A percentile compares a stretch with the other conserved stretches of the same genome.
Evolutionary conservation across 2,888 invertebrate species (phyloP).

Genomic region (Leptopilina myrica): DNA sequence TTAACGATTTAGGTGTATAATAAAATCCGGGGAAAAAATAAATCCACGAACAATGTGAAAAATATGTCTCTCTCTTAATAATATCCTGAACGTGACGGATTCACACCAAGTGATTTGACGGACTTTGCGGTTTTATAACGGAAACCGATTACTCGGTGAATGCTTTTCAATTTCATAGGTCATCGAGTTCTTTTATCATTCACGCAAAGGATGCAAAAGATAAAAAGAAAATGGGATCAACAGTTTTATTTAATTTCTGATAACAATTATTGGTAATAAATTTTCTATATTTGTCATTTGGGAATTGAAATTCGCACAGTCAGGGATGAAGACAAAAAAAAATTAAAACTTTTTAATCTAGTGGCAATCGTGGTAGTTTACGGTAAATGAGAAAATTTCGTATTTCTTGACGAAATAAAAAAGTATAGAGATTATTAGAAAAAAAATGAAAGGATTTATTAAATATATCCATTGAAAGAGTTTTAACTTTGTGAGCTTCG

Average conservation of each 20-base stretch:
- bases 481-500: background rate
- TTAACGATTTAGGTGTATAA: background rate
- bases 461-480: slow-evolving; percentile 5
- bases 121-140: slow-evolving; percentile 32
- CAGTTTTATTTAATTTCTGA: background rate
- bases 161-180: slow-evolving; percentile 55
- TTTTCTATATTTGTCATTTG: too few relatives aligned
- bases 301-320: too few relatives aligned
- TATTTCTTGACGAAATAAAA: background rate
- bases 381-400: too few relatives aligned
- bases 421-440: background rate
- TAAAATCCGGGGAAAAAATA: background rate
- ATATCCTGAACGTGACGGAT: slow-evolving; percentile 32
- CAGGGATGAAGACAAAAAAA: too few relatives aligned
- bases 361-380: too few relatives aligned
- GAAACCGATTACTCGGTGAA: slow-evolving; percentile 43
- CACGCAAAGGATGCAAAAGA: slow-evolving; percentile 22
- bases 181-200: slow-evolving; percentile 47
- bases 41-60: background rate
- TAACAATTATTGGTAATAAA: background rate
- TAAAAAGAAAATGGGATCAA: slow-evolving; percentile 15
- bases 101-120: slow-evolving; percentile 37
- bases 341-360: too few relatives aligned
- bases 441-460: slow-evolving; percentile 12
- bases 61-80: slow-evolving; percentile 22